Conservation (phyloP, 2,888 invertebrate species). For the Bombylius major region DNA sequence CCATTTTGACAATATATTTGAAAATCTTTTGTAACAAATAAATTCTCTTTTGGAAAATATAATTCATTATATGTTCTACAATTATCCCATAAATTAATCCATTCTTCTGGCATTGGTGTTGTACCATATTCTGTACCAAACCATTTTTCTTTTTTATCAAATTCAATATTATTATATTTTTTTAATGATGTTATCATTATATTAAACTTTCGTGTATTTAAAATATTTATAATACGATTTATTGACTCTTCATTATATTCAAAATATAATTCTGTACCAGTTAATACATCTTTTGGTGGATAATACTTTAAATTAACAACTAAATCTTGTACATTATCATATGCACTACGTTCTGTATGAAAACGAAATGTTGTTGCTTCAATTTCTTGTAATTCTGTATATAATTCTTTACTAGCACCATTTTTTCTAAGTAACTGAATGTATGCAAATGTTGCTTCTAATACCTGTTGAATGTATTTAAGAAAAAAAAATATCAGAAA, state of each 20-base stretch:
- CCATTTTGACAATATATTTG: constrained; percentile 27
- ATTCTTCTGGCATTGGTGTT: constrained; percentile 45
- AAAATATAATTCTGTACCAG: constrained; percentile 59
- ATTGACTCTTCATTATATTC: constrained; percentile 58
- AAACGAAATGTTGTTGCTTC: constrained; percentile 63
- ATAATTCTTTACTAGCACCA: constrained; percentile 58
- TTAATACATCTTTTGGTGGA: constrained; percentile 64
- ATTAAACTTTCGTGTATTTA: constrained; percentile 31
- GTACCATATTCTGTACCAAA: constrained; percentile 67
- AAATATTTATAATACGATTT: constrained; percentile 19
- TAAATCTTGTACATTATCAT: constrained; percentile 65
- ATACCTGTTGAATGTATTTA: constrained; percentile 42
- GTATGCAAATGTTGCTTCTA: constrained; percentile 67
- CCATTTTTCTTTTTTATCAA: constrained; percentile 65
- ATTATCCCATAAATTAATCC: constrained; percentile 50
- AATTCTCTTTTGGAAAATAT: constrained; percentile 56
- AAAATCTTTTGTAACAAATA: constrained; percentile 61
- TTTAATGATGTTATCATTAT: constrained; percentile 31
- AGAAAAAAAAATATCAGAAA: constrained; percentile 1
- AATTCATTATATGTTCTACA: constrained; percentile 46
- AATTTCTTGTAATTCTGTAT: constrained; percentile 54
- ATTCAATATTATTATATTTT: constrained; percentile 30
- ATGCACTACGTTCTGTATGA: constrained; percentile 54
- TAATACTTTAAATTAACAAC: constrained; percentile 70
- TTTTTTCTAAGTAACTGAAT: constrained; percentile 54